Percentiles rank a stretch among this genome's conserved stretches.
Evolutionary conservation across 2,113 vertebrate species (phyloP).

Genomic region (Odocoileus hemionus): DNA sequence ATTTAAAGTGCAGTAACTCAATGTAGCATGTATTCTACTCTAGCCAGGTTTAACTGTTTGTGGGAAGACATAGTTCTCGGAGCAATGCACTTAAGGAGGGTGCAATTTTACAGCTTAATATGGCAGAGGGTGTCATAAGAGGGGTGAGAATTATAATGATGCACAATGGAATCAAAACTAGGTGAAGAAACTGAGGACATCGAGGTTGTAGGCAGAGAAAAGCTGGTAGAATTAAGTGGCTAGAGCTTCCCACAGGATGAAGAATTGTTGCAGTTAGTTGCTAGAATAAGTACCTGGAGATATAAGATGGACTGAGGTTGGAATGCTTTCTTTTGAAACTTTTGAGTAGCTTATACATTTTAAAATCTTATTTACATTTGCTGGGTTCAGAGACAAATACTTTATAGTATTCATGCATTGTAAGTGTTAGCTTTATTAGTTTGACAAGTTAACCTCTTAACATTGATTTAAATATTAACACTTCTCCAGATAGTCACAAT

Average conservation of each 20-base stretch:
- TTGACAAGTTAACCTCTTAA: neutral
- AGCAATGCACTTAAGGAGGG: neutral
- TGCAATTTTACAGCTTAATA: neutral
- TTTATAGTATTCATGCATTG: neutral
- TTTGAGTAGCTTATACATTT: neutral
- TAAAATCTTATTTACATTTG: neutral
- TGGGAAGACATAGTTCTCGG: neutral
- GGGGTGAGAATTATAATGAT: neutral
- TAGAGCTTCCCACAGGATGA: neutral
- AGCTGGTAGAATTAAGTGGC: neutral
- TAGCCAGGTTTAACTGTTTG: neutral
- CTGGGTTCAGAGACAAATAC: neutral
- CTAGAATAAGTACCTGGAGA: neutral
- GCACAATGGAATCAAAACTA: neutral
- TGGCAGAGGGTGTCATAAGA: neutral
- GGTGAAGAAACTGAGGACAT: neutral
- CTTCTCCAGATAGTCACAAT: neutral
- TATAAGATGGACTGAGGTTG: neutral
- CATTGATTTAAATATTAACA: neutral
- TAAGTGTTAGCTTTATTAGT: neutral
- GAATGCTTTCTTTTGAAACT: neutral
- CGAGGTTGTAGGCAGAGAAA: neutral
- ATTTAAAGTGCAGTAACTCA: neutral
- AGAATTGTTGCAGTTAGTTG: neutral
- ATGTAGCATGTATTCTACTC: neutral